Evolutionary conservation across 2,888 invertebrate species (phyloP).

Genomic region (Habroteleia sp.): DNA sequence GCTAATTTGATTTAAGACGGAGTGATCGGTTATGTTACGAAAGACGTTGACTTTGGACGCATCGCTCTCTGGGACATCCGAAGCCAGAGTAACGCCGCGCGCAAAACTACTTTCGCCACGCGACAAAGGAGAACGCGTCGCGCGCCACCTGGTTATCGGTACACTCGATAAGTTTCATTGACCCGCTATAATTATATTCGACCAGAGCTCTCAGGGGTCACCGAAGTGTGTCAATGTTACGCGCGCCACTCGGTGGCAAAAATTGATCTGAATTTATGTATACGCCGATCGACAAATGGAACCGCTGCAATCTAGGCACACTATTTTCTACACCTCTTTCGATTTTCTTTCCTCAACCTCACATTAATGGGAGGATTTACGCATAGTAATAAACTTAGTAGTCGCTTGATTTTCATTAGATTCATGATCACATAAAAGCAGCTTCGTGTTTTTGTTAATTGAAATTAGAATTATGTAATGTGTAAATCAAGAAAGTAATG

Average conservation of each 20-base stretch:
- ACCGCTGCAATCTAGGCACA: background rate
- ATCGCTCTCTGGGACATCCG: conserved; percentile 31
- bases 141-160: conserved; percentile 60
- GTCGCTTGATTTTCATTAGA: no score
- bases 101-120: conserved; percentile 66
- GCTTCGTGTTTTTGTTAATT: no score
- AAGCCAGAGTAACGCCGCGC: conserved; percentile 44
- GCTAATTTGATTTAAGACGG: conserved; percentile 51
- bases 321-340: conserved; percentile 1
- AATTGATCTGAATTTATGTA: conserved; percentile 48
- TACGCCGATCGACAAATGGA: conserved; percentile 5
- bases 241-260: conserved; percentile 41
- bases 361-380: no score
- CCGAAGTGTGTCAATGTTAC: conserved; percentile 63
- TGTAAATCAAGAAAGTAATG: no score
- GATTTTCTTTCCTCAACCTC: no score
- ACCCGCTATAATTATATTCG: conserved; percentile 64
- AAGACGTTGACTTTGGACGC: conserved; percentile 46
- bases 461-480: no score
- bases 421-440: no score
- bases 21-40: conserved; percentile 45
- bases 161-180: conserved; percentile 64
- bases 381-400: no score
- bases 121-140: conserved; percentile 68
- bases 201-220: conserved; percentile 54